Evolutionary conservation across 2,797 vertebrate genomes (phyloP).

Genomic region (Sparus aurata): DNA sequence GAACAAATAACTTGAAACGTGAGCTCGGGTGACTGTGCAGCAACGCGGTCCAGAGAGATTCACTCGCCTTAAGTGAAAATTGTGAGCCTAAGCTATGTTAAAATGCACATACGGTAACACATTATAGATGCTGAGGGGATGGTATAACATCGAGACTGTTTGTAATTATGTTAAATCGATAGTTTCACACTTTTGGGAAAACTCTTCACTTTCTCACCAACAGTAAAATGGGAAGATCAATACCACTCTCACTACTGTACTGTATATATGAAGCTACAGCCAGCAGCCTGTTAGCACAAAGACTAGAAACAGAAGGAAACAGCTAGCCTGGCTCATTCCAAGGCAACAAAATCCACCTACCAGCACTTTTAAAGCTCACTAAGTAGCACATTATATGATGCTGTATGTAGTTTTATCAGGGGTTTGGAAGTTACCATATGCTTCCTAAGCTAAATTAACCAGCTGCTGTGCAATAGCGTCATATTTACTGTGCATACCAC

Average conservation of each 20-base stretch:
- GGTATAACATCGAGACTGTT: conserved; percentile 24
- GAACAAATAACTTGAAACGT: conserved; percentile 79
- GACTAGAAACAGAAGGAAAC: background rate
- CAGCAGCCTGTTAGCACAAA: background rate
- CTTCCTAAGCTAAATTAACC: background rate
- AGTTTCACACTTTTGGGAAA: conserved; percentile 32
- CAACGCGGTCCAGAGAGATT: conserved; percentile 58
- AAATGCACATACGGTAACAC: conserved; percentile 69
- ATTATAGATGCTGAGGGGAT: conserved; percentile 23
- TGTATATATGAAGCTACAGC: conserved; percentile 18
- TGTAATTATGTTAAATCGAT: conserved; percentile 10
- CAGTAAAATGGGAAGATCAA: conserved; percentile 7
- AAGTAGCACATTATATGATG: background rate
- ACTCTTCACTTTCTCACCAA: conserved; percentile 5
- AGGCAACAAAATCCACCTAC: background rate
- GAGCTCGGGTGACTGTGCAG: conserved; percentile 54
- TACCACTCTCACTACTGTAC: conserved; percentile 8
- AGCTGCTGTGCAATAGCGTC: background rate
- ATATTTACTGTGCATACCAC: background rate
- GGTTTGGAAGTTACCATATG: background rate
- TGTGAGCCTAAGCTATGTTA: conserved; percentile 66
- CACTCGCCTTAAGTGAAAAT: conserved; percentile 79
- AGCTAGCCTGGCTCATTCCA: background rate
- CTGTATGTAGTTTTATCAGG: background rate
- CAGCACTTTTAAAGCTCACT: background rate